Base-by-base conservation (phyloP, 2,888 invertebrate genomes). In the Polydrusus cervinus region DNA sequence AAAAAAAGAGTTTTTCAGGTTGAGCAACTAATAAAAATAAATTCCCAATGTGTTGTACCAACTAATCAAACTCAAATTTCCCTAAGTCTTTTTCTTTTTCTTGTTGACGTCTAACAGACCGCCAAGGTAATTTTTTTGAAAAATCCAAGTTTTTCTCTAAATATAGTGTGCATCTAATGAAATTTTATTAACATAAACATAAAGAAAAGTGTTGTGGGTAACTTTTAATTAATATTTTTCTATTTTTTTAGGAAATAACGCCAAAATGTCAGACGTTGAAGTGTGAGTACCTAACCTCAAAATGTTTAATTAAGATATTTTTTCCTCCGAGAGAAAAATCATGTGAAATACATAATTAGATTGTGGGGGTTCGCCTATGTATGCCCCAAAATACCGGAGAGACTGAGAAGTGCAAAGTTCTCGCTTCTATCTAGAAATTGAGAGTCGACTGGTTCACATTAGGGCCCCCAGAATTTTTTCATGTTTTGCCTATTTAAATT, bases 231-330 rank as follows among this genome's bases (percentile, higher is more conserved):
- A 40, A 65, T 73, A 80, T 81, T 80, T 80, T 79, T 78, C 75
- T 49, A 74, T 53, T 65, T 60, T 85, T 85, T 80, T 81, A 84
- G 84, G 81, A 78, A 80, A 53, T 80, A 79, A 77, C 72, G 64
- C 88, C 87, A 91, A 88, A 89, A 94, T 94, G 94, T 93, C 94
- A 85, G 94, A 94, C 89, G 92, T 92, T 85, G 94, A 94, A 89
- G 93, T 92, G 94, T 94, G 90, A 94, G 94, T 93, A 86, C 81
- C 80, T 83, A 85, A 84, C 84, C 83, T 84, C 60, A 71, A 80
- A 80, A 74, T 66, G 78, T 75, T 25, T 72, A 74, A 45, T 49
- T 34, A 9, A 20, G 40, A 16, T 1, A 20, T 20, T 49, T 34
- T 16, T 61, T 3, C 9, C 11, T 34, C 10, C 18, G 13, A 38